Conservation (phyloP, 2,797 vertebrate species). For the Coreius guichenoti region DNA sequence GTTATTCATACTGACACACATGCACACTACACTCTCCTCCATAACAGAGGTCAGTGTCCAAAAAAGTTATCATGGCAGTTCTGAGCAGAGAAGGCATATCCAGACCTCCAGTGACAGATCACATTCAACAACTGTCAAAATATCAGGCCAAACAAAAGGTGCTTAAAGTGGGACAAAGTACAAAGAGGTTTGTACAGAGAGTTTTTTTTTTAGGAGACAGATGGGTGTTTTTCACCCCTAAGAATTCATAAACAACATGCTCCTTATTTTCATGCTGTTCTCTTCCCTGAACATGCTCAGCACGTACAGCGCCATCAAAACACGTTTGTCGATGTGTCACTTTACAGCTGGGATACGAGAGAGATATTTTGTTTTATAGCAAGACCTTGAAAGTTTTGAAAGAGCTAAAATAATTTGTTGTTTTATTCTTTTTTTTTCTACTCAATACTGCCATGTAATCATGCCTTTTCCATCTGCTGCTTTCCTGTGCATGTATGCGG, state of each 20-base stretch:
- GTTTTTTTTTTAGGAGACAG: background rate
- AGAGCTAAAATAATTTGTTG: background rate
- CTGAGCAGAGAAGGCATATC: background rate
- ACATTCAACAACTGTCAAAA: constrained; percentile 19
- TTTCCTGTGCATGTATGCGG: background rate
- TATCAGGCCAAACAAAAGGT: constrained; percentile 9
- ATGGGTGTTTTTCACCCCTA: constrained; percentile 22
- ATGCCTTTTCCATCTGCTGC: constrained; percentile 13
- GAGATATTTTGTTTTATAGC: constrained; percentile 4
- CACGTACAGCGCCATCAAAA: constrained; percentile 1
- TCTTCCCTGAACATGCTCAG: constrained; percentile 17
- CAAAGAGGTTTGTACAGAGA: background rate
- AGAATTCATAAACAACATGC: constrained; percentile 7
- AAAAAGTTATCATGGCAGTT: background rate
- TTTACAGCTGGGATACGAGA: background rate
- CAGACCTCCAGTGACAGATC: constrained; percentile 16
- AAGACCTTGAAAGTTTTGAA: constrained; percentile 30
- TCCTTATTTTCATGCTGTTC: background rate
- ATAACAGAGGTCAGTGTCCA: background rate
- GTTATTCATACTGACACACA: background rate
- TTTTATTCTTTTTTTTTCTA: background rate
- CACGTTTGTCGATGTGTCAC: constrained; percentile 6
- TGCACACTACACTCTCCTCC: background rate
- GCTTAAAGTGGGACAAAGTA: constrained; percentile 1
- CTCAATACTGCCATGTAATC: background rate